Base-by-base conservation (phyloP, 2,888 invertebrate genomes). In the Venusia cambrica region DNA sequence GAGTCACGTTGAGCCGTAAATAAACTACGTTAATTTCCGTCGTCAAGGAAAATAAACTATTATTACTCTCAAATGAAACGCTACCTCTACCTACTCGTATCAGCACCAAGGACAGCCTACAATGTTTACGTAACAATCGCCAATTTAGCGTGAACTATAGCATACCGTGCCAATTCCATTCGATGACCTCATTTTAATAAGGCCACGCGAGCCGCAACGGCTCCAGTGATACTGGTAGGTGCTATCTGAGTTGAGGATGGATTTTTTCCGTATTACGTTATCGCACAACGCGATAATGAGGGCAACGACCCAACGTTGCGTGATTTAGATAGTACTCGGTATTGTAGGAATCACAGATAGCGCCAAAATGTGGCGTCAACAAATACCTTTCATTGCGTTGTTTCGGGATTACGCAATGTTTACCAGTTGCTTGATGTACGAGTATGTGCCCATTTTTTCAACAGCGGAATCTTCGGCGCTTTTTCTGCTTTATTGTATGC, bases 231-330 rank as follows among this genome's bases (percentile, higher is more conserved):
- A 57, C 57, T 73, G 71, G 74, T 36, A 47, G 40, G 39, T 38
- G 59, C 69, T 75, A 81, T 81, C 78, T 66, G 48, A 45, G 51
- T 54, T 57, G 60, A 70, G 65, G 62, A 68, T 61, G 75, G 70
- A 70, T 76, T 81, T 81, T 80, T 85, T 81, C 75, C 77, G 74
- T 73, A 57, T 72, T 68, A 68, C 65, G 69, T 74, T 81, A 85
- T 84, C 84, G 70, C 66, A 56, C 67, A 69, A 70, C 61, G 62
- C 54, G 84, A 81, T 84, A 81, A 72, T 62, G 66, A 62, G 80
- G 69, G 58, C 74, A 71, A 68, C 56, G 76, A 80, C 74, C 83
- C 61, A 48, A 47, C 51, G 56, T 73, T 69, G 69, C 73, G 67
- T 74, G 73, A 75, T 71, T 64, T 61, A 64, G 72, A 68, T 69